Conservation (phyloP, 1,140 invertebrate species). For the Mylabris phalerata region DNA sequence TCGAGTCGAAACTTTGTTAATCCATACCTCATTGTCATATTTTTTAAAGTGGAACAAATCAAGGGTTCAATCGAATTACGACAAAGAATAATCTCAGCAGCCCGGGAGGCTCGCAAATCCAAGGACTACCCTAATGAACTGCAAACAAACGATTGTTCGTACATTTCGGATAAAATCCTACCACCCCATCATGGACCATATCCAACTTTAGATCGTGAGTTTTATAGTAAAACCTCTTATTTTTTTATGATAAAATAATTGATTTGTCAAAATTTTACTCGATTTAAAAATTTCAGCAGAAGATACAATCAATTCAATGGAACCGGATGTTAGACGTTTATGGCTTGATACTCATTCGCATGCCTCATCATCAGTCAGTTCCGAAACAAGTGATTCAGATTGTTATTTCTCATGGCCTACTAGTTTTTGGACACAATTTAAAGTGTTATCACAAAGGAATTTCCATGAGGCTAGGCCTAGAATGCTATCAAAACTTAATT, state of each 20-base stretch:
- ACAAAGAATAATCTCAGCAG: constrained; percentile 62
- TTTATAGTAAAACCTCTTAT: neutral
- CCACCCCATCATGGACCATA: constrained; percentile 31
- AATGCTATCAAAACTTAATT: constrained; percentile 75
- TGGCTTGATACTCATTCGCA: constrained; percentile 70
- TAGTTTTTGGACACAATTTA: constrained; percentile 74
- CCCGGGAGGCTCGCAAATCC: constrained; percentile 51
- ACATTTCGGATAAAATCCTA: constrained; percentile 34
- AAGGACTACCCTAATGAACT: constrained; percentile 53
- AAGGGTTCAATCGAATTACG: constrained; percentile 62
- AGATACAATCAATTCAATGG: constrained; percentile 37
- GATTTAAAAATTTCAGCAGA: constrained; percentile 15
- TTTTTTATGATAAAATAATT: neutral
- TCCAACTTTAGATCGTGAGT: constrained; percentile 39
- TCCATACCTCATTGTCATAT: neutral
- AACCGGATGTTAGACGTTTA: constrained; percentile 65
- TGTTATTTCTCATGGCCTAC: constrained; percentile 64
- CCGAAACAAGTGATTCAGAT: constrained; percentile 45
- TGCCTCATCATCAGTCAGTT: constrained; percentile 56
- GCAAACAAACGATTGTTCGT: constrained; percentile 32
- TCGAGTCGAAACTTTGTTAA: neutral
- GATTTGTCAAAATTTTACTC: neutral
- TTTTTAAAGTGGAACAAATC: constrained; percentile 65
- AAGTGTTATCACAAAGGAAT: constrained; percentile 69
- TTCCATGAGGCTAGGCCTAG: constrained; percentile 70